Conservation (phyloP, 2,113 vertebrate genomes). For the Todiramphus saurophagus region DNA sequence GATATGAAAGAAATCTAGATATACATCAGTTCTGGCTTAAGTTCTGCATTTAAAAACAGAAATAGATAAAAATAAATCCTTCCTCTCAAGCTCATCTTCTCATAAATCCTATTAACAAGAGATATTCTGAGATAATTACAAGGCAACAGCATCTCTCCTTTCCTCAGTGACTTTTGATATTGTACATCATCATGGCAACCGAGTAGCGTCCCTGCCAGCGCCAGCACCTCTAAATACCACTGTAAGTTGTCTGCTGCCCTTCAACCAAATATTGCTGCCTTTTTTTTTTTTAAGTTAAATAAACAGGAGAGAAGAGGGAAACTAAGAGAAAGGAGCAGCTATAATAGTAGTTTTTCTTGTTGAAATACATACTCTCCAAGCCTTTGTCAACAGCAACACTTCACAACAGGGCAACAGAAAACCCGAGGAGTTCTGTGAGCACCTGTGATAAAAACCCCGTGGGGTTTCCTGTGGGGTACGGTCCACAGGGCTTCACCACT, state of each 20-base stretch:
- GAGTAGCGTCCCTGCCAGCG: background rate
- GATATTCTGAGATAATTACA: background rate
- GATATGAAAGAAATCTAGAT: background rate
- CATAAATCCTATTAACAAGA: constrained; percentile 14
- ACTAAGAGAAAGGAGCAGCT: background rate
- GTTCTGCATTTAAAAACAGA: background rate
- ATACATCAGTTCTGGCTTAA: background rate
- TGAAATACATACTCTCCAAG: background rate
- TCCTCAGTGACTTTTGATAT: background rate
- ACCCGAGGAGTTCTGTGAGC: background rate
- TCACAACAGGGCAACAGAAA: background rate
- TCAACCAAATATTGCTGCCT: background rate
- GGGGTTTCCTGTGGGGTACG: background rate
- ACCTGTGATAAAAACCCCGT: rapidly evolving
- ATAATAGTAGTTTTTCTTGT: background rate
- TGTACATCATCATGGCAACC: background rate
- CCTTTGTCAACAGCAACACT: background rate
- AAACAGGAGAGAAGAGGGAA: background rate
- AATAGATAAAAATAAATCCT: background rate
- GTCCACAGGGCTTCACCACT: background rate
- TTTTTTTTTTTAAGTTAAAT: background rate
- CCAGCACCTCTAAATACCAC: background rate
- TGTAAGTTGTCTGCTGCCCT: background rate
- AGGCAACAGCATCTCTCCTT: background rate
- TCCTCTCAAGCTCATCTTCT: background rate